Conservation (phyloP, 1,140 invertebrate species). For the Drosophila ogumai region DNA sequence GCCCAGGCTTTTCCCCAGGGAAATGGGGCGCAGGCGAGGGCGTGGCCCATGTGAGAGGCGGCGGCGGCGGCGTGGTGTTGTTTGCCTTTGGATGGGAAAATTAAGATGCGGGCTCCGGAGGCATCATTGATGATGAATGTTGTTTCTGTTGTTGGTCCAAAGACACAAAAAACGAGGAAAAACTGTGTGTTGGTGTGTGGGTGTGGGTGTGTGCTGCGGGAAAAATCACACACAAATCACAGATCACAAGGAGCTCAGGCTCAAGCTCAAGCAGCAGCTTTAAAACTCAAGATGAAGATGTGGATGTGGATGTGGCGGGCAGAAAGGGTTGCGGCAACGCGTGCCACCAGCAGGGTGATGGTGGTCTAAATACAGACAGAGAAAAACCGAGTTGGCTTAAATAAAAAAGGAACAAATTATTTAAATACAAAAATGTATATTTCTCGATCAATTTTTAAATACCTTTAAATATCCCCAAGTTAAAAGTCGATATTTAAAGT, state of each 20-base stretch:
- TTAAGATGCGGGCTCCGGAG: constrained; percentile 73
- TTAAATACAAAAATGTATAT: too few species aligned
- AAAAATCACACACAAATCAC: constrained; percentile 69
- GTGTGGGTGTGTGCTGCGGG: constrained; percentile 6
- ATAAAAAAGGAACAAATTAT: too few species aligned
- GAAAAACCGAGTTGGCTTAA: neutral
- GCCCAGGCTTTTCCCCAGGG: constrained; percentile 51
- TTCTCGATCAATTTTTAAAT: too few species aligned
- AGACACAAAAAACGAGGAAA: constrained; percentile 32
- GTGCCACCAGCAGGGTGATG: constrained; percentile 18
- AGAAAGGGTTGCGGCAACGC: constrained; percentile 44
- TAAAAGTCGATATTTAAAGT: too few species aligned
- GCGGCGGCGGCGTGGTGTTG: constrained; percentile 51
- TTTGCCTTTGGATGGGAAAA: constrained; percentile 64
- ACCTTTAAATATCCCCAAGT: too few species aligned
- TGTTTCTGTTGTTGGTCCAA: constrained; percentile 29
- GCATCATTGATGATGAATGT: constrained; percentile 72
- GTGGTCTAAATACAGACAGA: neutral
- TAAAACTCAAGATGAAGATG: constrained; percentile 19
- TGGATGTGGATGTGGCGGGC: constrained; percentile 3
- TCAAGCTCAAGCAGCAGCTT: constrained; percentile 3
- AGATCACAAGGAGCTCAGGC: constrained; percentile 57
- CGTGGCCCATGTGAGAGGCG: constrained; percentile 19
- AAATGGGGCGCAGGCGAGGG: constrained; percentile 3
- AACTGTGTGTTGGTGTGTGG: constrained; percentile 1